Evolutionary conservation across 2,113 vertebrate genomes (phyloP), one percentile per base, ranked within the genome.

Genomic region (Toxotes jaculatrix): DNA sequence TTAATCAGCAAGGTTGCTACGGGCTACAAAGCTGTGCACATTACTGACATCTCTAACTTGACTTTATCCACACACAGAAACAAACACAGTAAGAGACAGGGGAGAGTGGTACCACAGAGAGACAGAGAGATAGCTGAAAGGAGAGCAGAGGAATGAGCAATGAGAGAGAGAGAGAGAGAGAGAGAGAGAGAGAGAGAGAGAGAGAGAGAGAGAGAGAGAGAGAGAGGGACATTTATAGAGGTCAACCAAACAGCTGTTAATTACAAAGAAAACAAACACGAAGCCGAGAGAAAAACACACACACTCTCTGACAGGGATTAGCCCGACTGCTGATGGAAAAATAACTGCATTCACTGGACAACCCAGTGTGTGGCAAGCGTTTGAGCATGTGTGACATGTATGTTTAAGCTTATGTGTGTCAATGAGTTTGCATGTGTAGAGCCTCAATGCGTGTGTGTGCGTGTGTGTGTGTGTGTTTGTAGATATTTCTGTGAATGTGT

Each of bases 221-320:
- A 75, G 69, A 69, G 74, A 60, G 32, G 21, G 66, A 74, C 71
- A 75, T 84, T 86, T 64, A 74, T 31, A 77, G 74, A 88, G 84
- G 87, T 88, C 83, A 86, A 88, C 86, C 65, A 85, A 87, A 89
- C 77, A 85, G 85, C 84, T 88, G 74, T 75, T 87, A 84, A 89
- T 89, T 89, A 86, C 72, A 90, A 62, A 77, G 86, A 86, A 88
- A 87, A 87, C 61, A 82, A 80, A 87, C 79, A 81, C 65, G 63
- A 19, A 76, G 70, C 36, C 10, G 57, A 84, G 21, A 84, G 62
- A 67, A 65, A 90, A 74, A 68, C 63, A 64, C 45, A 79, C 67
- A 12, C 45, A 75, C 51, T 67, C 61, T 74, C 65, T 63, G 68
- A 81, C 79, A 56, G 34, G 76, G 88, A 93, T 93, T 90, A 93